These are phyloP conservation scores for Lysiphlebus fabarum DNA, from an alignment of 1,140 invertebrate species.

Conservation along the genomic window DNA sequence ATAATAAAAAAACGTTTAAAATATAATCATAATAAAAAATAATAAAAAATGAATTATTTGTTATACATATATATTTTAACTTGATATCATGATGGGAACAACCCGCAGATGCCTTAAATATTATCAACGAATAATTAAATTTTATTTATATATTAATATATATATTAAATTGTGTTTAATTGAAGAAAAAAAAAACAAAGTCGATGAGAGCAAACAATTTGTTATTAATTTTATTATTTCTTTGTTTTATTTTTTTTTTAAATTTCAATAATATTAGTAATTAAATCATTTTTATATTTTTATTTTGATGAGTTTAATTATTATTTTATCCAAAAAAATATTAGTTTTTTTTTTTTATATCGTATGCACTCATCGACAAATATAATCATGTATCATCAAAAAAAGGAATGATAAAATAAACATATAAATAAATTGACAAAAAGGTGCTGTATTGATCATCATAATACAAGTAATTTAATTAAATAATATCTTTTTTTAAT, in stretches of 20 bases:
- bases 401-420: too few relatives aligned
- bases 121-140: slow-evolving; percentile 22
- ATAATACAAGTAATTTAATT: too few relatives aligned
- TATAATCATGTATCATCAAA: too few relatives aligned
- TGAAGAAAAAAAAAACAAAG: slow-evolving; percentile 18
- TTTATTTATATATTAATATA: slow-evolving; percentile 19
- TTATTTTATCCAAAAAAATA: too few relatives aligned
- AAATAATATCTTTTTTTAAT: too few relatives aligned
- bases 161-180: not conserved
- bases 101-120: slow-evolving; percentile 25
- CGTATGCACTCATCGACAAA: too few relatives aligned
- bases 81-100: slow-evolving; percentile 4
- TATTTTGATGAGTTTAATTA: too few relatives aligned
- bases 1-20: slow-evolving; percentile 8
- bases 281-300: not conserved
- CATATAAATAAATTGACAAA: too few relatives aligned
- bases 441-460: too few relatives aligned
- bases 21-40: not conserved
- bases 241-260: slow-evolving; percentile 9
- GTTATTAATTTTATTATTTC: slow-evolving; percentile 24
- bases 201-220: slow-evolving; percentile 19
- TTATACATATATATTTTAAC: too few relatives aligned
- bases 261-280: not conserved
- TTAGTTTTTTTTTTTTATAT: too few relatives aligned
- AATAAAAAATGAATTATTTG: not conserved